Base-by-base conservation (phyloP, 2,797 vertebrate species). In the Erethizon dorsatum region DNA sequence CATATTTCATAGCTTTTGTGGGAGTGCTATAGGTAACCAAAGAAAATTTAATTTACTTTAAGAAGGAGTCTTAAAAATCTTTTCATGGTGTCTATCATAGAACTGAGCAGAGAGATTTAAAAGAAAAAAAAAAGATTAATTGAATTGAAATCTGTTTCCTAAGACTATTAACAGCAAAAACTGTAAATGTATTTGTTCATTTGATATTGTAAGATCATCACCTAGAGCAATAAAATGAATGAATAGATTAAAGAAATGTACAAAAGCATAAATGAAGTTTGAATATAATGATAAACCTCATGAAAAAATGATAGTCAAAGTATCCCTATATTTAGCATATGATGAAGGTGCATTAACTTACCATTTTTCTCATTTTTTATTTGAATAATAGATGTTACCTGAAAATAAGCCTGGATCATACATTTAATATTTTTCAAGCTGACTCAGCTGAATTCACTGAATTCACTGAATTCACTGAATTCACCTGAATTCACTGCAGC, bases 331-430 rank as follows among this genome's bases (percentile, higher is more conserved):
- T 52, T 73, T 65, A 84, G 50, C 12, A 20, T 26, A 52, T 37
- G 22, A 88, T 57, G 15, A 50, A 94, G 54, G n/a, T 41, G 6
- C 1, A 65, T 57, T 85, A 37, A 65, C 26, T 65, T n/a, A 59
- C 6, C 37, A 47, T 84, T 79, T 79, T 20, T 82, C 84, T 56
- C 33, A 83, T 71, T 87, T 89, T 86, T 50, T 17, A 83, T 91
- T 87, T 84, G 59, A 97, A 91, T 93, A 90, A 93, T 71, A 80
- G 61, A 65, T 90, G 80, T 65, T 37, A 67, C 50, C n/a, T 95
- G 50, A 82, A 96, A 95, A 95, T 4, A 3, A 90, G 24, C 37
- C 12, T 95, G 54, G 57, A 61, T 37, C 73, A 63, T 67, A 71
- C 47, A 63, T 69, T 91, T 92, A 37, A 65, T 89, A 71, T 86